phyloP scores from a whole-genome alignment of 2,797 vertebrate species.

The Poecilia velifera region DNA sequence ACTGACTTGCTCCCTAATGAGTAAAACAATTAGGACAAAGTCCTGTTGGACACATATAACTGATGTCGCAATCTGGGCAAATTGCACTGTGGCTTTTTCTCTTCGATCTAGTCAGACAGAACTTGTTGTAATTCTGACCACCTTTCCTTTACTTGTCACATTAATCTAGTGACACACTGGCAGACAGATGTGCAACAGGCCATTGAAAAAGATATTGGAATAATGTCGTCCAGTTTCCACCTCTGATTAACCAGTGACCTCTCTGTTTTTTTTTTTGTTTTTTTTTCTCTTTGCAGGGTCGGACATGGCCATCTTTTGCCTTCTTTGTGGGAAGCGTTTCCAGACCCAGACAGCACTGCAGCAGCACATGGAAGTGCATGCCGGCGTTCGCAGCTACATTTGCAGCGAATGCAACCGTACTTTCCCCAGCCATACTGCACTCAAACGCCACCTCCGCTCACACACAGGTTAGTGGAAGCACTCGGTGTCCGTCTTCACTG shows the following conservation, averaged over 20 bases:
- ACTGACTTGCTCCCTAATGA: neutral
- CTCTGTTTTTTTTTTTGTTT: neutral
- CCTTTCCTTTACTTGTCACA: neutral
- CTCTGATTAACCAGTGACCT: neutral
- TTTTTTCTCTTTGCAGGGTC: slow-evolving; percentile 77
- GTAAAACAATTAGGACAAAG: neutral
- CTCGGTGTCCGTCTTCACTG: neutral
- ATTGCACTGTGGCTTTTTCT: neutral
- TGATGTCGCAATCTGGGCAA: neutral
- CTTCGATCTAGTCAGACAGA: neutral
- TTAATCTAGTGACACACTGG: neutral
- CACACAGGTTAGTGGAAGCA: slow-evolving; percentile 76
- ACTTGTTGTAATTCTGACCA: neutral
- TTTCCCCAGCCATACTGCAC: slow-evolving; percentile 95
- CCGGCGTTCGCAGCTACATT: slow-evolving; percentile 93
- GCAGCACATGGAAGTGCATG: slow-evolving; percentile 97
- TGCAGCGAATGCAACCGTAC: slow-evolving; percentile 97
- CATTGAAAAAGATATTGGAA: neutral
- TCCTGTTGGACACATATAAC: neutral
- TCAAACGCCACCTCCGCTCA: slow-evolving; percentile 94
- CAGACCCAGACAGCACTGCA: slow-evolving; percentile 92
- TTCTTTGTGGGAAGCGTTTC: slow-evolving; percentile 94
- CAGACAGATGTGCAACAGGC: neutral
- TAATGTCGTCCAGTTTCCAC: neutral
- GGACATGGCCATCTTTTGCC: slow-evolving; percentile 95